Conservation (phyloP, 2,888 invertebrate species). For the Diarsia rubi region DNA sequence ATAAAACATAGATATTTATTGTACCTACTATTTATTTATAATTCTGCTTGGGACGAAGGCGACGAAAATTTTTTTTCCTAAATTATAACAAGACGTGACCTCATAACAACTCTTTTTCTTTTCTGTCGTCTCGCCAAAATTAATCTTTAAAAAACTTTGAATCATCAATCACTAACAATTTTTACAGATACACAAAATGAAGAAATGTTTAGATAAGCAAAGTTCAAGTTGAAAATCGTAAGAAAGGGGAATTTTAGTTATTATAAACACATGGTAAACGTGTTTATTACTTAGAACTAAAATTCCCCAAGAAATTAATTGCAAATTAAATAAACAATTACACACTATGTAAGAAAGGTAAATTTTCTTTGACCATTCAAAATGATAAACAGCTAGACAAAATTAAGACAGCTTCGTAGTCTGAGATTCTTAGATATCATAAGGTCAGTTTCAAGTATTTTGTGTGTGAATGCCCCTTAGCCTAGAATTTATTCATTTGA, state of each 20-base stretch:
- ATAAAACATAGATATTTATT: constrained; percentile 40
- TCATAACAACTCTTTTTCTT: constrained; percentile 8
- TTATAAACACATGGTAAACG: background rate
- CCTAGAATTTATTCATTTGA: background rate
- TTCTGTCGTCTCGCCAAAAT: background rate
- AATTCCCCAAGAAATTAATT: background rate
- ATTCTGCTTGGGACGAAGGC: background rate
- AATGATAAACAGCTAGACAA: constrained; percentile 31
- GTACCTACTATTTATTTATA: background rate
- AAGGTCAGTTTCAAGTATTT: constrained; percentile 6
- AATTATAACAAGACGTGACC: constrained; percentile 31
- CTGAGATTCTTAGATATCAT: background rate
- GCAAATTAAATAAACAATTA: constrained; percentile 1
- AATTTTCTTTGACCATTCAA: constrained; percentile 30
- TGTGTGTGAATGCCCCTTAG: background rate
- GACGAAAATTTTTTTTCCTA: constrained; percentile 6
- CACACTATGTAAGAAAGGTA: constrained; percentile 3
- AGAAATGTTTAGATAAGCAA: constrained; percentile 1
- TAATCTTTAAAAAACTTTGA: constrained; percentile 24
- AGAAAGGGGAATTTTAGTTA: background rate
- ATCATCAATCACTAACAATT: constrained; percentile 44
- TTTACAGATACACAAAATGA: constrained; percentile 9
- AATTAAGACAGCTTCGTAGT: background rate
- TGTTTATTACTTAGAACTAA: too few species aligned
- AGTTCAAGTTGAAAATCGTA: background rate